These are phyloP conservation scores for Eristalis tenax DNA, from an alignment of 2,888 invertebrate genomes.

Conservation along the genomic window DNA sequence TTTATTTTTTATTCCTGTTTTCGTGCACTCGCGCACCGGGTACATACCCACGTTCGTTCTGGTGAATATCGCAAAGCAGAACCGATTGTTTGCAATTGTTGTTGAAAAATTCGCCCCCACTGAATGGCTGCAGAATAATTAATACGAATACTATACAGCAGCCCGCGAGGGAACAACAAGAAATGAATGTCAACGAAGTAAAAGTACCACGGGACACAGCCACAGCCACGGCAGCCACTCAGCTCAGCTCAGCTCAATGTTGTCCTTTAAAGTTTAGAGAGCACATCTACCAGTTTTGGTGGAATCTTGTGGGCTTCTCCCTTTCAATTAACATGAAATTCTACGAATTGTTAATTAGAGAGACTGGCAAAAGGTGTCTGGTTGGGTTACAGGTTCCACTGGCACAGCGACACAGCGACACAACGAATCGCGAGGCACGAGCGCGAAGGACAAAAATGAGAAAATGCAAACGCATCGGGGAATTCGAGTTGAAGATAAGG, in stretches of 20 bases:
- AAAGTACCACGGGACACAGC: slow-evolving; percentile 4
- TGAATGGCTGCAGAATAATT: slow-evolving; percentile 51
- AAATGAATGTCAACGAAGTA: slow-evolving; percentile 60
- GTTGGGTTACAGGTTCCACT: slow-evolving; percentile 65
- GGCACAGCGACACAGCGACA: neutral
- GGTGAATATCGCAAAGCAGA: slow-evolving; percentile 12
- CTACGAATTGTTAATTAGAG: slow-evolving; percentile 82
- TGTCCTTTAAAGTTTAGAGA: slow-evolving; percentile 40
- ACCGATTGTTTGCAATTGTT: slow-evolving; percentile 36
- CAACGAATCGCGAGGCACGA: slow-evolving; percentile 62
- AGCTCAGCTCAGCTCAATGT: neutral
- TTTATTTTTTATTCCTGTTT: neutral
- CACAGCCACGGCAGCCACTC: neutral
- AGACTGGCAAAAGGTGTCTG: slow-evolving; percentile 73
- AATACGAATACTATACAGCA: slow-evolving; percentile 42
- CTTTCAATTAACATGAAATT: slow-evolving; percentile 82
- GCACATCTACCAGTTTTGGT: slow-evolving; percentile 50
- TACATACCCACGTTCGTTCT: slow-evolving; percentile 10
- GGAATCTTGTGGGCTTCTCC: slow-evolving; percentile 75
- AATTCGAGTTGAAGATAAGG: slow-evolving; percentile 59
- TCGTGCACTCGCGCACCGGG: slow-evolving; percentile 30
- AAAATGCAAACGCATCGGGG: slow-evolving; percentile 60
- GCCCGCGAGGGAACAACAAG: slow-evolving; percentile 35
- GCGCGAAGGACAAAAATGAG: slow-evolving; percentile 69
- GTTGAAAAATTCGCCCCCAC: slow-evolving; percentile 44